These are phyloP conservation scores for Penaeus vannamei DNA, from an alignment of 1,140 invertebrate genomes.

Conservation along the genomic window DNA sequence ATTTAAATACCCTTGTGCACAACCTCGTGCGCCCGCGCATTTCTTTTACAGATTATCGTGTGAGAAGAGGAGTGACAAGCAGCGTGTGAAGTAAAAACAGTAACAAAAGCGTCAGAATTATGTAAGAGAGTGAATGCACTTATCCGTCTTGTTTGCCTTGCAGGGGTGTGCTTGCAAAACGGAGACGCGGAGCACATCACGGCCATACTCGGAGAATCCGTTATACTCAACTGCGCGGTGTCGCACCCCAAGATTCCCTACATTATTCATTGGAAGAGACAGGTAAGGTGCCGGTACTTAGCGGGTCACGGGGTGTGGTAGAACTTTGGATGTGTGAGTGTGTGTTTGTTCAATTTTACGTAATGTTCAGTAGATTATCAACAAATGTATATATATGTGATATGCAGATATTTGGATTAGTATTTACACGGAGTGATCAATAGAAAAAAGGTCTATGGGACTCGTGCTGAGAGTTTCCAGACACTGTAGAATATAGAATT, in stretches of 20 bases:
- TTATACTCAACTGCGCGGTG: conserved; percentile 96
- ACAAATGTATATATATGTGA: too few relatives aligned
- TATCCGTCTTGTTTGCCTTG: not conserved
- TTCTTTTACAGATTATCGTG: not conserved
- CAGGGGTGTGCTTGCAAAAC: conserved; percentile 66
- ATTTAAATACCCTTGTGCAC: too few relatives aligned
- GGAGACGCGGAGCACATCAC: conserved; percentile 93
- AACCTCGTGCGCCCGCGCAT: too few relatives aligned
- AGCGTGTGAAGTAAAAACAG: not conserved
- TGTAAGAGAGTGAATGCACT: not conserved
- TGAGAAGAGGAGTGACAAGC: not conserved
- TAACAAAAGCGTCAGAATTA: not conserved
- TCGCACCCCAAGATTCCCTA: conserved; percentile 93
- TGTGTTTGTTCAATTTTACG: too few relatives aligned
- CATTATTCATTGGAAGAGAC: conserved; percentile 98
- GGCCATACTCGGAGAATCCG: conserved; percentile 93
- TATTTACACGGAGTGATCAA: too few relatives aligned
- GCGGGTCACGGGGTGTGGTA: too few relatives aligned
- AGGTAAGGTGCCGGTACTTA: conserved; percentile 80
- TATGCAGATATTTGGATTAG: too few relatives aligned
- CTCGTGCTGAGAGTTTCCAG: too few relatives aligned
- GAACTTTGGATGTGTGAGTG: too few relatives aligned
- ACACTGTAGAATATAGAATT: too few relatives aligned
- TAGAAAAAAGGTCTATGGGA: too few relatives aligned
- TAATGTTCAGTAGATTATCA: too few relatives aligned